Percentiles rank a stretch among this genome's conserved stretches.
phyloP scores from a whole-genome alignment of 2,888 invertebrate genomes.

The Liodrosophila aerea region DNA sequence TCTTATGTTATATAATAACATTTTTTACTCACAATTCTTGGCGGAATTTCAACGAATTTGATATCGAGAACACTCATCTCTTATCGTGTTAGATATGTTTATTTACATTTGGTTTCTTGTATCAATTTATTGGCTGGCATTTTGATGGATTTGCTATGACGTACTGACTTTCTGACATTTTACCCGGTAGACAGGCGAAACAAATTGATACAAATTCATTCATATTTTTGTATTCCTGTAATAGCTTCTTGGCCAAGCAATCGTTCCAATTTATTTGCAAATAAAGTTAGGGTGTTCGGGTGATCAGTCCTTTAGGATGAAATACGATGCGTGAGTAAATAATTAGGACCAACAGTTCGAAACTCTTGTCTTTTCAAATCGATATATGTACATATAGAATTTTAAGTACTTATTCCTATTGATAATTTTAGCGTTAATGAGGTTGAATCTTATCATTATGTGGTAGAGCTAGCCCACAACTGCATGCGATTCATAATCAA shows the following conservation, averaged over 20 bases:
- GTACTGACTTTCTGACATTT: neutral
- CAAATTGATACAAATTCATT: slow-evolving; percentile 48
- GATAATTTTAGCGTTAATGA: slow-evolving; percentile 40
- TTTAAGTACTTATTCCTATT: no score
- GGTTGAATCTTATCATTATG: slow-evolving; percentile 36
- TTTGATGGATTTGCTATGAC: slow-evolving; percentile 38
- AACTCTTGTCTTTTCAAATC: no score
- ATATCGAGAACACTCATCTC: neutral
- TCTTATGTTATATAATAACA: no score
- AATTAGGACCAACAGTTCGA: no score
- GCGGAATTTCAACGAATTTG: neutral
- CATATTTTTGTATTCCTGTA: slow-evolving; percentile 22
- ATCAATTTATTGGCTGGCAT: slow-evolving; percentile 24
- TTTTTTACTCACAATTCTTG: neutral
- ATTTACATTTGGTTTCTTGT: neutral
- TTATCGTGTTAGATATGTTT: neutral
- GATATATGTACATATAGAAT: no score
- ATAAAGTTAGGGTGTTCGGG: no score
- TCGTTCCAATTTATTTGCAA: no score
- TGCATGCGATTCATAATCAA: slow-evolving; percentile 48
- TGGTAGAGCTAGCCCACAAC: slow-evolving; percentile 1
- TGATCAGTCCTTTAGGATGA: no score
- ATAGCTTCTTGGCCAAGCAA: slow-evolving; percentile 13
- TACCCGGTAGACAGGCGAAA: slow-evolving; percentile 8
- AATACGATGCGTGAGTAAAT: no score